Evolutionary conservation across 2,113 vertebrate genomes (phyloP), one percentile per base, ranked within the genome.

Genomic region (Proterorhinus semilunaris): DNA sequence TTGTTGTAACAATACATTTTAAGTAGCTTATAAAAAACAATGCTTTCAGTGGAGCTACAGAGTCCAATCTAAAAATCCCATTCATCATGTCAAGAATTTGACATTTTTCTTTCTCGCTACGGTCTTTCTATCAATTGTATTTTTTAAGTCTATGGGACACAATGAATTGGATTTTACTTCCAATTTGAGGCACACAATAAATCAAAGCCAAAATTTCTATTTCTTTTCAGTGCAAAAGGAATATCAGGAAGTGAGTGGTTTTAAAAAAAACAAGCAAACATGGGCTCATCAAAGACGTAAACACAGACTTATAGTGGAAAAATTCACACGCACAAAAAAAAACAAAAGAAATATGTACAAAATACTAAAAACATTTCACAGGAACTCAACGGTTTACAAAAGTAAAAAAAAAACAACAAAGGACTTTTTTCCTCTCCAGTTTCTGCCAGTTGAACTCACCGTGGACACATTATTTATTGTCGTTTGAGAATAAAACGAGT

Each of bases 271-370:
- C 2, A 36, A 36, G 2, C 27, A 36, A 36, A 36, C 27, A 36
- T 36, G 27, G 27, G 27, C 27, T 36, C 27, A 66, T 17, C 69
- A 54, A 10, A 27, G 49, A 65, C 70, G 44, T 55, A 77, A 80
- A 83, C 48, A 62, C 50, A 52, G 59, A 72, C 44, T 42, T 46
- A 66, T 47, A 66, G 36, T 58, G 65, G 71, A 74, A 55, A 85
- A 78, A 79, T 64, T 75, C 64, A 77, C 62, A 78, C 27, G 27
- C 42, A 83, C 79, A 74, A 67, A 83, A 59, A 74, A 67, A 83
- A 59, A 81, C 72, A 68, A 88, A 90, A 81, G 83, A 90, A 81
- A 84, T 90, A 90, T 91, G 67, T 89, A 92, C 85, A 92, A 78
- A 79, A 43, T 3, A 79, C 78, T 66, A 78, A 74, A 82, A 80